phyloP scores from a whole-genome alignment of 2,888 invertebrate genomes.

The Apocheima hispidaria region DNA sequence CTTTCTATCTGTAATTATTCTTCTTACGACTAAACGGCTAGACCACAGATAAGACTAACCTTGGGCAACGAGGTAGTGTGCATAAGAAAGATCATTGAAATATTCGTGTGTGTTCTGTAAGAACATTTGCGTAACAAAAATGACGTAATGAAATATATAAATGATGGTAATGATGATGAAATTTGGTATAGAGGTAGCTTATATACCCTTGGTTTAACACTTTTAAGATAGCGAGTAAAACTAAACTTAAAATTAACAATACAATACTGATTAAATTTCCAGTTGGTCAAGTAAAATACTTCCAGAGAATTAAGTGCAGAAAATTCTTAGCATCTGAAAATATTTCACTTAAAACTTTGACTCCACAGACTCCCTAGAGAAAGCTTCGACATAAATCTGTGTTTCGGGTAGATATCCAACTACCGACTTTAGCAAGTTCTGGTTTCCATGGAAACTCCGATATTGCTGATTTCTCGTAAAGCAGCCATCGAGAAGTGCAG shows the following conservation, averaged over 20 bases:
- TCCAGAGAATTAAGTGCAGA: neutral
- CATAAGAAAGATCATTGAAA: too few relatives aligned
- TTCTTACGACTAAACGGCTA: neutral
- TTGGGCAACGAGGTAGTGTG: too few relatives aligned
- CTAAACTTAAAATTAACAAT: too few relatives aligned
- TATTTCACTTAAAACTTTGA: conserved; percentile 11
- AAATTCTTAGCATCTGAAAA: conserved; percentile 2
- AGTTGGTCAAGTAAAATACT: neutral
- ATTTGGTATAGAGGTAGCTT: too few relatives aligned
- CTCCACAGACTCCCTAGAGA: conserved; percentile 6
- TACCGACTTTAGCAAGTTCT: conserved; percentile 1
- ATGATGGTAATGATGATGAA: too few relatives aligned
- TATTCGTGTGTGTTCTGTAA: too few relatives aligned
- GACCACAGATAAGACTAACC: too few relatives aligned
- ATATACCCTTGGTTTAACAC: too few relatives aligned
- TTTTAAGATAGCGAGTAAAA: too few relatives aligned
- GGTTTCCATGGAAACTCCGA: conserved; percentile 29
- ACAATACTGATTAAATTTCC: neutral
- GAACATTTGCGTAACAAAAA: too few relatives aligned
- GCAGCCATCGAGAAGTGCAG: conserved; percentile 17
- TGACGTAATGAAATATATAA: too few relatives aligned
- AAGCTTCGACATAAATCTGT: conserved; percentile 1
- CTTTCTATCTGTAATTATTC: too few relatives aligned
- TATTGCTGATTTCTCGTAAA: conserved; percentile 21
- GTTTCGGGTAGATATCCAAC: neutral